phyloP scores from a whole-genome alignment of 2,113 vertebrate genomes.

The Mola mola region DNA sequence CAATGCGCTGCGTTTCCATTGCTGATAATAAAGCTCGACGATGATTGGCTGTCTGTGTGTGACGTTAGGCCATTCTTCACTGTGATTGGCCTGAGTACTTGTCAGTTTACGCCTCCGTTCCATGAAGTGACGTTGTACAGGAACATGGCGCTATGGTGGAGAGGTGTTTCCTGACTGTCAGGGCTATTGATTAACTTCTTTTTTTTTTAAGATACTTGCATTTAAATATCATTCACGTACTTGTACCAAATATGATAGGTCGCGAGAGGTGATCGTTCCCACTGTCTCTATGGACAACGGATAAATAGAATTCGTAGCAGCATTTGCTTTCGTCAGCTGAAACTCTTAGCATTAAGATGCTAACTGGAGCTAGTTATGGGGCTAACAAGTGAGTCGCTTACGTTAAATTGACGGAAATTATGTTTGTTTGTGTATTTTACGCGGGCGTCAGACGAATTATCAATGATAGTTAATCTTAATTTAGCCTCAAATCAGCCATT shows the following conservation, averaged over 20 bases:
- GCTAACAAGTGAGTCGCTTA: slow-evolving; percentile 55
- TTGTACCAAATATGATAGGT: slow-evolving; percentile 42
- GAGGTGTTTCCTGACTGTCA: slow-evolving; percentile 69
- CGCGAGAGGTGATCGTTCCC: slow-evolving; percentile 39
- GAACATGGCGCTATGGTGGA: slow-evolving; percentile 81
- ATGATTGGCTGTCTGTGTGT: slow-evolving; percentile 49
- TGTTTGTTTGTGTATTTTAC: slow-evolving; percentile 34
- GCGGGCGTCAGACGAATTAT: slow-evolving; percentile 1
- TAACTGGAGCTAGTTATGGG: slow-evolving; percentile 69
- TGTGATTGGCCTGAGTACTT: slow-evolving; percentile 47
- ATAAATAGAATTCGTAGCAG: slow-evolving; percentile 25
- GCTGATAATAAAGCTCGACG: slow-evolving; percentile 7
- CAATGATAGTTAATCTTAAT: slow-evolving; percentile 51
- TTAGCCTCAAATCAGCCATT: background rate
- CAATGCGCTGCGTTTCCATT: slow-evolving; percentile 39
- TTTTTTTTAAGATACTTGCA: background rate
- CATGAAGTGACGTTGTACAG: slow-evolving; percentile 61
- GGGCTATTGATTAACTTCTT: slow-evolving; percentile 41
- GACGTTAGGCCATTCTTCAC: background rate
- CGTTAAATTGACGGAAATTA: slow-evolving; percentile 42
- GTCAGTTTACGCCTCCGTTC: slow-evolving; percentile 57
- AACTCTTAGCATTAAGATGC: slow-evolving; percentile 64
- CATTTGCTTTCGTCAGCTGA: slow-evolving; percentile 74
- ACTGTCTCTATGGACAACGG: slow-evolving; percentile 54
- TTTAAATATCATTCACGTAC: slow-evolving; percentile 8